A percentile compares a stretch with the other conserved stretches of the same genome.
Evolutionary conservation across 2,113 vertebrate species (phyloP).

Genomic region (Sander vitreus): DNA sequence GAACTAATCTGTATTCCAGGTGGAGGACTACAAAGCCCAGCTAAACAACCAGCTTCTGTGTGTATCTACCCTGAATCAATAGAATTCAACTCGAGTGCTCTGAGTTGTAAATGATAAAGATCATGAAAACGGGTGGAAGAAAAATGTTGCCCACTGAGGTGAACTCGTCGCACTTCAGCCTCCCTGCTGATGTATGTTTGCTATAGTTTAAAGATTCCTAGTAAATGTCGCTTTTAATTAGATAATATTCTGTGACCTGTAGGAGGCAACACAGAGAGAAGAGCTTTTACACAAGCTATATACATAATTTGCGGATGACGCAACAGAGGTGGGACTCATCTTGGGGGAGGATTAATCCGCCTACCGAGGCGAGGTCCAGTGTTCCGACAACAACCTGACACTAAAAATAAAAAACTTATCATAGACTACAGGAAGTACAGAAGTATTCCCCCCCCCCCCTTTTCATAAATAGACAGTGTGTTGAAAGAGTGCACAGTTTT

Average conservation of each 20-base stretch:
- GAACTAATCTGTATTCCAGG: conserved; percentile 46
- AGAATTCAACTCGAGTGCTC: neutral
- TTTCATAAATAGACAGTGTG: too few relatives aligned
- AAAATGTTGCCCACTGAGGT: neutral
- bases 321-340: too few relatives aligned
- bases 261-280: neutral
- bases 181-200: neutral
- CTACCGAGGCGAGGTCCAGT: too few relatives aligned
- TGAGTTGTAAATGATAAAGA: neutral
- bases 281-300: neutral
- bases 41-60: conserved; percentile 21
- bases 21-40: conserved; percentile 14
- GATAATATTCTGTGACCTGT: neutral
- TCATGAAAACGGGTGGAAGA: neutral
- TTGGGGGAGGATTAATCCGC: too few relatives aligned
- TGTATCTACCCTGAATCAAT: neutral
- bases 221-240: neutral
- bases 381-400: too few relatives aligned
- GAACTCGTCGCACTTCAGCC: neutral
- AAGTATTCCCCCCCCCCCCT: too few relatives aligned
- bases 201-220: neutral
- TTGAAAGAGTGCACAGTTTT: too few relatives aligned
- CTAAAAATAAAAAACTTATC: too few relatives aligned
- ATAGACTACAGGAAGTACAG: too few relatives aligned
- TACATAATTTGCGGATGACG: neutral